Evolutionary conservation across 2,797 vertebrate species (phyloP), one percentile per base, ranked within the genome.

Genomic region (Hemitrygon akajei): DNA sequence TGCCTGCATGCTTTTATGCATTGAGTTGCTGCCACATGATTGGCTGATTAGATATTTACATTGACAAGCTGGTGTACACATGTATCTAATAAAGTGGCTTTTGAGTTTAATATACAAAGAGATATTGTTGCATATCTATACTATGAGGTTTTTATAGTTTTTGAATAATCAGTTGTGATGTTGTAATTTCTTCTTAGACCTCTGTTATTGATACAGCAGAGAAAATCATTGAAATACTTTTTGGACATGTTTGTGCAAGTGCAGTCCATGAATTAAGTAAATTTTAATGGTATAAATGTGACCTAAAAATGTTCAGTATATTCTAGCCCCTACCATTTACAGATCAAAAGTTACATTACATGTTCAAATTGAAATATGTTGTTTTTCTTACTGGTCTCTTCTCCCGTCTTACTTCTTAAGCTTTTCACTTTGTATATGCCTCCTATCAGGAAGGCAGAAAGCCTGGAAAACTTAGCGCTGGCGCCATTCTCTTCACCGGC

Each of bases 381-480:
- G 63, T 22, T 37, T 89, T 89, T 89, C 58, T 89, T 66, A 10
- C 30, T 34, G n/a, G 18, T 89, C 16, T n/a, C n/a, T 89, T 11
- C 7, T 20, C n/a, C 14, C 14, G 22, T 89, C 34, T 89, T 89
- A 14, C 16, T 89, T 66, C n/a, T 18, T 89, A 37, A 89, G 16
- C 60, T 37, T 89, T 69, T 89, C 12, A 63, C 84, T 84, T 30
- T 16, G 14, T 69, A 20, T 10, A 20, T 89, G 60, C 86, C 86
- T 37, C 60, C 34, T 66, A 20, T 66, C n/a, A 66, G 86, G 60
- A 79, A 37, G 77, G 34, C 77, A 77, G 76, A n/a, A 87, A 87
- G 30, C 58, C 84, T 66, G 86, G 63, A 89, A 69, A 69, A 18
- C 18, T 89, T 89, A 89, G 60, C 69, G 86, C 34, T 89, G n/a